Percentiles rank a stretch among this genome's conserved stretches.
Conservation (phyloP, 1,140 invertebrate species). For the Achatina immaculata region DNA sequence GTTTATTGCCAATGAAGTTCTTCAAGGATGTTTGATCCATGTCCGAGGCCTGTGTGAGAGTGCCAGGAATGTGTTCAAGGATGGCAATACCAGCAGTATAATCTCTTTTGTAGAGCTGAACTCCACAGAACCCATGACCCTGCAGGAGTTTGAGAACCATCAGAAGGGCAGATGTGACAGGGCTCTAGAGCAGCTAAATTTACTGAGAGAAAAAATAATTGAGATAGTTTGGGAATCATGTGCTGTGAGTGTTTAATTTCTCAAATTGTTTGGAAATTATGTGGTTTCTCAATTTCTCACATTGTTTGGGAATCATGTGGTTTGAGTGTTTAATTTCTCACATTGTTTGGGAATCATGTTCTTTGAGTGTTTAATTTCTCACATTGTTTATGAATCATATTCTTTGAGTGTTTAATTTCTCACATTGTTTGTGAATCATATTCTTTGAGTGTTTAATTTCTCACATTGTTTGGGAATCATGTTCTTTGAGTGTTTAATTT, state of each 20-base stretch:
- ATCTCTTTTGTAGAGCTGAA: slow-evolving; percentile 64
- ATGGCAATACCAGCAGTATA: slow-evolving; percentile 53
- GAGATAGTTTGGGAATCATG: slow-evolving; percentile 69
- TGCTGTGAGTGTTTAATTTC: slow-evolving; percentile 57
- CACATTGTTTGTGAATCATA: no score
- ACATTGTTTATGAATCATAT: no score
- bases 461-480: slow-evolving; percentile 68
- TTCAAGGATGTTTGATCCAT: slow-evolving; percentile 68
- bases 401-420: no score
- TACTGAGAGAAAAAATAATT: slow-evolving; percentile 62
- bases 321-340: no score
- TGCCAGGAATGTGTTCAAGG: slow-evolving; percentile 57
- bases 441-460: no score
- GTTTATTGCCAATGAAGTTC: slow-evolving; percentile 69
- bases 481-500: slow-evolving; percentile 64
- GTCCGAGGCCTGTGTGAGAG: slow-evolving; percentile 65
- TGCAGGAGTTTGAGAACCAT: slow-evolving; percentile 62
- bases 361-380: neutral
- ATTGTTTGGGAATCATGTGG: no score
- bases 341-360: neutral
- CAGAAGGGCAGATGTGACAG: slow-evolving; percentile 57
- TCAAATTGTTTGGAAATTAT: neutral
- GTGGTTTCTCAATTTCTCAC: no score
- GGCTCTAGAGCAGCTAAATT: slow-evolving; percentile 57
- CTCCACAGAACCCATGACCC: slow-evolving; percentile 54